phyloP scores from a whole-genome alignment of 2,113 vertebrate genomes.

The Ceyx margarethae region DNA sequence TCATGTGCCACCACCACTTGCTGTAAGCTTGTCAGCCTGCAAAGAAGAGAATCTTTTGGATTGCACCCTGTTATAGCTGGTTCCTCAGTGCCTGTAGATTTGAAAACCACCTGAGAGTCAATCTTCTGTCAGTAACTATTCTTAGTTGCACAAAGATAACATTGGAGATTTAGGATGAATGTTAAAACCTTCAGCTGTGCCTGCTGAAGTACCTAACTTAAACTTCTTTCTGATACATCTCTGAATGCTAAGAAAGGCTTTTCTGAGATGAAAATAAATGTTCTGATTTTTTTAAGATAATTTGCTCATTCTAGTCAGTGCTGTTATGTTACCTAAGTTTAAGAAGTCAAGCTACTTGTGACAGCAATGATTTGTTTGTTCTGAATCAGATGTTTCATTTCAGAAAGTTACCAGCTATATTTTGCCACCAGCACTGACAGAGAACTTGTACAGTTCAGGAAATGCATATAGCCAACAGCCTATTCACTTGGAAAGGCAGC shows the following conservation, averaged over 20 bases:
- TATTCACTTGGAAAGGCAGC: slow-evolving; percentile 47
- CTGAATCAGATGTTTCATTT: not conserved
- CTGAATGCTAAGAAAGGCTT: not conserved
- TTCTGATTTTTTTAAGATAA: not conserved
- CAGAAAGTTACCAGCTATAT: not conserved
- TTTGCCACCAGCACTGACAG: slow-evolving; percentile 14
- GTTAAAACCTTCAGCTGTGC: not conserved
- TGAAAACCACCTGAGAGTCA: not conserved
- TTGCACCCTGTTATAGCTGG: not conserved
- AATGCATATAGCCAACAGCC: not conserved
- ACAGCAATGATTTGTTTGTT: not conserved
- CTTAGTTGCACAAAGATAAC: not conserved
- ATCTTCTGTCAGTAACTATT: not conserved
- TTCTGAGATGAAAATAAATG: not conserved
- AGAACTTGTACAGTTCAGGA: slow-evolving; percentile 14
- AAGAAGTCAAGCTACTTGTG: not conserved
- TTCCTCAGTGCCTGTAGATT: not conserved
- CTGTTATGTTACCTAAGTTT: not conserved
- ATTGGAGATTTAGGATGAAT: not conserved
- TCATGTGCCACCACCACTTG: rapidly evolving
- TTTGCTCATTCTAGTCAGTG: not conserved
- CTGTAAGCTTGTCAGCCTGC: not conserved
- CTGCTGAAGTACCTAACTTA: not conserved
- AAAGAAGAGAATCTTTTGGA: not conserved
- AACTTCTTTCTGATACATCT: not conserved